Conservation (phyloP, 35 echinoderm and acorn worm species). For the Ptychodera flava region DNA sequence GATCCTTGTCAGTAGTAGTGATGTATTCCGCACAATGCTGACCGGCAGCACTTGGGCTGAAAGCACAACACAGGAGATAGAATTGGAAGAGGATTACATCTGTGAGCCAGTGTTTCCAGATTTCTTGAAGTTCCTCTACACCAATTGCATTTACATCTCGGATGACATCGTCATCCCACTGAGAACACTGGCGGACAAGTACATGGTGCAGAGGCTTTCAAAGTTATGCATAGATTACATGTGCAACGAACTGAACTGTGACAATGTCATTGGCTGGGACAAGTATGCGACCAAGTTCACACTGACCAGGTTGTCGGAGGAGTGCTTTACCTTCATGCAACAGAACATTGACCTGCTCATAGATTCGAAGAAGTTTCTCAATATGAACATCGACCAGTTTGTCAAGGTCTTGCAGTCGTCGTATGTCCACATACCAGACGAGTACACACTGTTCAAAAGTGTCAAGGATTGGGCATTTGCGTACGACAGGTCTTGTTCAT, state of each 20-base stretch:
- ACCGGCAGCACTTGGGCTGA: not conserved
- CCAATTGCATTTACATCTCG: not conserved
- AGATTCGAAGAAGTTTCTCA: conserved; percentile 14
- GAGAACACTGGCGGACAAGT: not conserved
- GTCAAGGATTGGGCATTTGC: conserved; percentile 59
- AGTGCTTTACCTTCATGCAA: conserved; percentile 37
- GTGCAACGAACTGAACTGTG: not conserved
- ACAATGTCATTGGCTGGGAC: conserved; percentile 12
- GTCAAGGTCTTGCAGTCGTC: conserved; percentile 11
- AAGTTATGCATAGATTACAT: not conserved
- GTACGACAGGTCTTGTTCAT: conserved; percentile 54
- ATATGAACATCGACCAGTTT: conserved; percentile 36
- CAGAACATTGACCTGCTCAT: conserved; percentile 24
- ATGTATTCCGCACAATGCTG: not conserved
- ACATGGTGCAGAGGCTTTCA: not conserved
- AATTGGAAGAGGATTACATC: not conserved
- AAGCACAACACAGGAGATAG: not conserved
- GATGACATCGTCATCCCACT: not conserved
- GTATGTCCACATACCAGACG: conserved; percentile 26
- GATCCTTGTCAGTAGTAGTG: not conserved
- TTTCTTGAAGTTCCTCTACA: not conserved
- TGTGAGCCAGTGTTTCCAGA: not conserved
- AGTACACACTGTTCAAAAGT: conserved; percentile 32
- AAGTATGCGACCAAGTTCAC: conserved; percentile 38
- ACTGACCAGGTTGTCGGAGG: conserved; percentile 10